Percentiles rank a stretch among this genome's conserved stretches.
Evolutionary conservation across 2,888 invertebrate species (phyloP).

Genomic region (Hedychridium roseum): DNA sequence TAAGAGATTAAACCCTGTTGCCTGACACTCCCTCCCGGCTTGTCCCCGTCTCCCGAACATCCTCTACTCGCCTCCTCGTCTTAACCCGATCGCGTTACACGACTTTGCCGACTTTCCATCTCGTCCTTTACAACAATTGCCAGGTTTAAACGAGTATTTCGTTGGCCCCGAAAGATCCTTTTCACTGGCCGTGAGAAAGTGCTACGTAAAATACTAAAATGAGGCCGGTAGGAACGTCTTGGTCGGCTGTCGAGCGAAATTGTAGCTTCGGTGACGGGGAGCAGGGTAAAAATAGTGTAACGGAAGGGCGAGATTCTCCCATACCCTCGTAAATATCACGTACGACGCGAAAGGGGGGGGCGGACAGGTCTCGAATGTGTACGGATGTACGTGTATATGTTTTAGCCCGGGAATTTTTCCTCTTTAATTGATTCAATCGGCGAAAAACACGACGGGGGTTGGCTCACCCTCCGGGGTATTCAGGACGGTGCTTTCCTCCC

Average conservation of each 20-base stretch:
- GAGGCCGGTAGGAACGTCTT: too few relatives aligned
- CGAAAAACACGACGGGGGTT: slow-evolving; percentile 61
- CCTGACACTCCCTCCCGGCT: slow-evolving; percentile 42
- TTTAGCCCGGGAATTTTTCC: slow-evolving; percentile 54
- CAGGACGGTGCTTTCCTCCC: slow-evolving; percentile 7
- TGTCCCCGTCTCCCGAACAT: slow-evolving; percentile 16
- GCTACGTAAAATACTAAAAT: too few relatives aligned
- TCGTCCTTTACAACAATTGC: too few relatives aligned
- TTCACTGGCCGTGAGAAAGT: too few relatives aligned
- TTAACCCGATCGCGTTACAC: slow-evolving; percentile 46
- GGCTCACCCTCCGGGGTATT: slow-evolving; percentile 38
- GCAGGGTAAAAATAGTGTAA: too few relatives aligned
- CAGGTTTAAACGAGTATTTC: too few relatives aligned
- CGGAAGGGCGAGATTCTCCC: too few relatives aligned
- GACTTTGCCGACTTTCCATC: too few relatives aligned
- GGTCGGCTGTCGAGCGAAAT: too few relatives aligned
- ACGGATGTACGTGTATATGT: too few relatives aligned
- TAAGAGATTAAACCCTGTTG: slow-evolving; percentile 60
- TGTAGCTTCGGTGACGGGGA: too few relatives aligned
- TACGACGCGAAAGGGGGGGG: slow-evolving; percentile 23
- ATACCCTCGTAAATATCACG: slow-evolving; percentile 20
- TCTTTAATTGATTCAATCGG: slow-evolving; percentile 65
- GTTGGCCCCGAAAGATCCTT: too few relatives aligned
- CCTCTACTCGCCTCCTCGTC: slow-evolving; percentile 13
- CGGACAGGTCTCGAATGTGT: slow-evolving; percentile 50